phyloP scores from a whole-genome alignment of 2,113 vertebrate species.

The Crotalus tigris region DNA sequence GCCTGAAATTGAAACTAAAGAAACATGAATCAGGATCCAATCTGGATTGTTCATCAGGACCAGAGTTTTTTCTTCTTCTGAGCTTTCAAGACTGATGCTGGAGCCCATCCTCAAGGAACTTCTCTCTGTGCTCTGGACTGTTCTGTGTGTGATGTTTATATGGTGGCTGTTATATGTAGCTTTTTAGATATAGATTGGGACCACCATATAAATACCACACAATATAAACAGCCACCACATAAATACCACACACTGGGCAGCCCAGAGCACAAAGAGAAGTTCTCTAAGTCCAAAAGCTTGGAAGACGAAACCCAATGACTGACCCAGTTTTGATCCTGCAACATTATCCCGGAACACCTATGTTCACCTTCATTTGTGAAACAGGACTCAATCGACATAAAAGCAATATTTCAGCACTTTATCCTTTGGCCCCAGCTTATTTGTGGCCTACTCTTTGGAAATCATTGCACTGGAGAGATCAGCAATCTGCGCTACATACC shows the following conservation, averaged over 20 bases:
- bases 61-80: neutral
- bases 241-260: neutral
- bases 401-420: neutral
- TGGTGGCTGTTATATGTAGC: neutral
- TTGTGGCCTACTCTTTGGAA: neutral
- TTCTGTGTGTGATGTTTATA: neutral
- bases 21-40: neutral
- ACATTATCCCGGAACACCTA: neutral
- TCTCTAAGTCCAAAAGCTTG: neutral
- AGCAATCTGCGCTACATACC: neutral
- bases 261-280: neutral
- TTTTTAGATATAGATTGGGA: neutral
- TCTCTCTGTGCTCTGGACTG: neutral
- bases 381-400: neutral
- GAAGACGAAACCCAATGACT: neutral
- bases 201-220: neutral
- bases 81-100: neutral
- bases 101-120: neutral
- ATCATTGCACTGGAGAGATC: neutral
- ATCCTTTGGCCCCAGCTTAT: too few species aligned
- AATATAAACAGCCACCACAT: neutral
- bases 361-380: neutral
- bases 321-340: neutral
- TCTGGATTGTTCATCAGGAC: neutral
- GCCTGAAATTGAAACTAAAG: neutral